These are phyloP conservation scores for Brenthis hecate DNA, from an alignment of 2,888 invertebrate species.

Conservation along the genomic window DNA sequence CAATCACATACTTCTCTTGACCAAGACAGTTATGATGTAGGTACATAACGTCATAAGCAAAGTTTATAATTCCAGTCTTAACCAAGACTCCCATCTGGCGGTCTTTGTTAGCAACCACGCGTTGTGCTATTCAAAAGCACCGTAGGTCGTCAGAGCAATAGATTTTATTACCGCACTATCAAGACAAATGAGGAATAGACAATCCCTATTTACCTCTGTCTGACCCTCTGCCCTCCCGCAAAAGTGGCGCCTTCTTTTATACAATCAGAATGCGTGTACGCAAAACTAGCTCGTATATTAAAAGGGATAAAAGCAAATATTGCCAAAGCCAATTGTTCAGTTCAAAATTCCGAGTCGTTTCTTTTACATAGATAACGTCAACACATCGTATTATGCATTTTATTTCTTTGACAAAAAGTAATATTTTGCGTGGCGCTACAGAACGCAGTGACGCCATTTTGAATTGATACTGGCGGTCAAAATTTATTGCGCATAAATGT, in stretches of 20 bases:
- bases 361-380: slow-evolving; percentile 69
- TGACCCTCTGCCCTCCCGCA: slow-evolving; percentile 62
- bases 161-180: slow-evolving; percentile 70
- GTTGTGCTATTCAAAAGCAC: slow-evolving; percentile 44
- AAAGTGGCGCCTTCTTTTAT: slow-evolving; percentile 73
- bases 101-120: slow-evolving; percentile 47
- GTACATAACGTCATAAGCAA: slow-evolving; percentile 22
- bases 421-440: slow-evolving; percentile 46
- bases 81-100: slow-evolving; percentile 44
- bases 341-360: slow-evolving; percentile 71
- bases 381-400: slow-evolving; percentile 41
- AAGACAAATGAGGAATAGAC: slow-evolving; percentile 80
- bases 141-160: slow-evolving; percentile 56
- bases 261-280: slow-evolving; percentile 47
- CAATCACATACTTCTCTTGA: background rate
- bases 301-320: slow-evolving; percentile 61
- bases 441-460: slow-evolving; percentile 64
- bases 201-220: slow-evolving; percentile 73
- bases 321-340: slow-evolving; percentile 55
- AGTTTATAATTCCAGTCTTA: slow-evolving; percentile 40
- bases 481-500: slow-evolving; percentile 83
- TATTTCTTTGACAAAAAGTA: slow-evolving; percentile 44
- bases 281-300: slow-evolving; percentile 52
- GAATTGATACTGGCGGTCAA: slow-evolving; percentile 70
- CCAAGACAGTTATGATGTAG: slow-evolving; percentile 7